Evolutionary conservation across 2,797 vertebrate species (phyloP).

Genomic region (Eurystomus glaucurus): DNA sequence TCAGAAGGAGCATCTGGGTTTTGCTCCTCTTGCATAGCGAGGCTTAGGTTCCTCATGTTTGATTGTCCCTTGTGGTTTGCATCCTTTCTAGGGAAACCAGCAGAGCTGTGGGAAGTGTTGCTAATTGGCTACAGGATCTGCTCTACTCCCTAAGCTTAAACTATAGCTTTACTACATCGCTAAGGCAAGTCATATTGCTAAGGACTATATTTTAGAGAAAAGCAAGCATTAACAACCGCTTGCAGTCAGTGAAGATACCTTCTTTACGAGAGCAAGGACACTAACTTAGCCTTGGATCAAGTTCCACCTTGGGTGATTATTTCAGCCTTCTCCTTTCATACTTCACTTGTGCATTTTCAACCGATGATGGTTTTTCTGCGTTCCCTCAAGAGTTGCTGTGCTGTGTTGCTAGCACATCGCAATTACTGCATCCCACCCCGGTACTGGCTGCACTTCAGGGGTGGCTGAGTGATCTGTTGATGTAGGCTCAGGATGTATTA

Average conservation of each 20-base stretch:
- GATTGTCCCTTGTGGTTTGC: not conserved
- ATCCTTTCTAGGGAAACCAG: not conserved
- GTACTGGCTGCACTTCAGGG: slow-evolving; percentile 24
- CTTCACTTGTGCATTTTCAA: not conserved
- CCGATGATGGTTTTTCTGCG: not conserved
- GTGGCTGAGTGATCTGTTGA: slow-evolving; percentile 49
- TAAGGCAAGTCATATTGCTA: not conserved
- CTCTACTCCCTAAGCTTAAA: not conserved
- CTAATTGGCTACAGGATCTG: not conserved
- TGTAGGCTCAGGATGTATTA: slow-evolving; percentile 23
- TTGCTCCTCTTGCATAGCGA: not conserved
- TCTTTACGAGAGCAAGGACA: not conserved
- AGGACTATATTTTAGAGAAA: not conserved
- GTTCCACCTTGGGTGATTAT: not conserved
- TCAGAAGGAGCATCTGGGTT: not conserved
- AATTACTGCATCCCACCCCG: not conserved
- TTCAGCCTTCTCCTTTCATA: not conserved
- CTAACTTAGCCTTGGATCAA: not conserved
- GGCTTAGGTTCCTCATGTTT: not conserved
- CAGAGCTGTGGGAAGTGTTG: not conserved
- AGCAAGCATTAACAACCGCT: not conserved
- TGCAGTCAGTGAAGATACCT: not conserved
- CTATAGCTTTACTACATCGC: not conserved
- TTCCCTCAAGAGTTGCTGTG: not conserved
- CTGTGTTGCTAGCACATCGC: not conserved